Base-by-base conservation (phyloP, 2,797 vertebrate species). In the Gephyroberyx darwinii region DNA sequence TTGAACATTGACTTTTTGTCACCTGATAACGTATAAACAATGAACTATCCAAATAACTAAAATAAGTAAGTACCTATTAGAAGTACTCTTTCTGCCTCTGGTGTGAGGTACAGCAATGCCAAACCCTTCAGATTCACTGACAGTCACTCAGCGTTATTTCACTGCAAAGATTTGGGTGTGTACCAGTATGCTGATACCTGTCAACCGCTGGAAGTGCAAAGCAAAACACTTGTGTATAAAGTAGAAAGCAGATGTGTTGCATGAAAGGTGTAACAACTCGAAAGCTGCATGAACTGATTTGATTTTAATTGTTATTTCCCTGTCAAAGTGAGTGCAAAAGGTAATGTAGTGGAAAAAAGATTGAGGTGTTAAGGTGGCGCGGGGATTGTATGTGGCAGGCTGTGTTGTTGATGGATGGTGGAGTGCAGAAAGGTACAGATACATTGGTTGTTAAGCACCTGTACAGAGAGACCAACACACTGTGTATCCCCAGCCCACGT, bases 31-130 rank as follows among this genome's bases (percentile, higher is more conserved):
- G n/a, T n/a, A n/a, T n/a, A n/a, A n/a, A n/a, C 26, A 26, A 26
- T 26, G 2, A 26, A 26, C 26, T 26, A 26, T 26, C 26, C 26
- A 26, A 26, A 26, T 26, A 26, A 26, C 26, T 26, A 2, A 3
- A 26, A 26, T 26, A 26, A 26, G 26, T 26, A 26, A 26, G 26
- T 26, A 26, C 2, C 2, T 26, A 26, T 26, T 26, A 26, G n/a
- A n/a, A 64, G 14, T 20, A 0, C 5, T 51, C 67, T 70, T 71
- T 54, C 79, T 9, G 47, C 55, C 65, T 77, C 35, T 84, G 79
- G 83, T 82, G 59, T 86, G 80, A 88, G 87, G 19, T 50, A 75
- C 45, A 74, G 69, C 77, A 59, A 84, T 71, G 78, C 33, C 66
- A 71, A 57, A 65, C 58, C 63, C 75, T 63, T 76, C 57, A 62